Conservation (phyloP, 1,140 invertebrate genomes). For the Brachionus rubens region DNA sequence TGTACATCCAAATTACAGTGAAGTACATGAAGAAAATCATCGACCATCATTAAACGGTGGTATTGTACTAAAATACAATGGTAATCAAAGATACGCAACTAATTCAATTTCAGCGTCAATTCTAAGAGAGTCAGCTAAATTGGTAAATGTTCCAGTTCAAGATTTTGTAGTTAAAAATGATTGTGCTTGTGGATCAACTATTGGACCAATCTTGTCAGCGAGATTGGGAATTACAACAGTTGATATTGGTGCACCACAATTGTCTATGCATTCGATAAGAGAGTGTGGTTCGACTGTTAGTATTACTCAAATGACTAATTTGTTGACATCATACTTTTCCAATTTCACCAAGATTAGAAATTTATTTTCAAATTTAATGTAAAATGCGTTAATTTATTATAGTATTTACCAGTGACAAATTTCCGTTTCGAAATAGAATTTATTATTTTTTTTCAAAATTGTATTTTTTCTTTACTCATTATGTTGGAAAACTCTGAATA, state of each 20-base stretch:
- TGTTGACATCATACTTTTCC: conserved; percentile 9
- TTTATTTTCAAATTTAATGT: conserved; percentile 3
- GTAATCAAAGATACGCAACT: conserved; percentile 63
- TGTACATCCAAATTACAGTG: conserved; percentile 62
- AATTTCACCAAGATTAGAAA: conserved; percentile 40
- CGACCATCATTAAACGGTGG: conserved; percentile 52
- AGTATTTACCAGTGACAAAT: too few relatives aligned
- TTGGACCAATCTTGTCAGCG: conserved; percentile 62
- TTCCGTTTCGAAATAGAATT: too few relatives aligned
- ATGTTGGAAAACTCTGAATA: too few relatives aligned
- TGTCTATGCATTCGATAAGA: conserved; percentile 64
- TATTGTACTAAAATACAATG: conserved; percentile 62
- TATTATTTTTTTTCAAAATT: too few relatives aligned
- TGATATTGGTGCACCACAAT: conserved; percentile 61
- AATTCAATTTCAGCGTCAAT: conserved; percentile 60
- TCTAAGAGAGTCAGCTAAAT: conserved; percentile 59
- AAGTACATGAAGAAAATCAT: conserved; percentile 60
- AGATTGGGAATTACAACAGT: conserved; percentile 61
- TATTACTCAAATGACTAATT: conserved; percentile 48
- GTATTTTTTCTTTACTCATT: too few relatives aligned
- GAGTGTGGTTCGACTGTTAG: conserved; percentile 60
- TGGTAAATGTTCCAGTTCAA: conserved; percentile 59
- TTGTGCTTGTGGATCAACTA: conserved; percentile 61
- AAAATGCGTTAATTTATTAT: too few relatives aligned
- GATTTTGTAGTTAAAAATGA: conserved; percentile 63